Evolutionary conservation across 2,113 vertebrate genomes (phyloP).

Genomic region (Dolichotis patagonum): DNA sequence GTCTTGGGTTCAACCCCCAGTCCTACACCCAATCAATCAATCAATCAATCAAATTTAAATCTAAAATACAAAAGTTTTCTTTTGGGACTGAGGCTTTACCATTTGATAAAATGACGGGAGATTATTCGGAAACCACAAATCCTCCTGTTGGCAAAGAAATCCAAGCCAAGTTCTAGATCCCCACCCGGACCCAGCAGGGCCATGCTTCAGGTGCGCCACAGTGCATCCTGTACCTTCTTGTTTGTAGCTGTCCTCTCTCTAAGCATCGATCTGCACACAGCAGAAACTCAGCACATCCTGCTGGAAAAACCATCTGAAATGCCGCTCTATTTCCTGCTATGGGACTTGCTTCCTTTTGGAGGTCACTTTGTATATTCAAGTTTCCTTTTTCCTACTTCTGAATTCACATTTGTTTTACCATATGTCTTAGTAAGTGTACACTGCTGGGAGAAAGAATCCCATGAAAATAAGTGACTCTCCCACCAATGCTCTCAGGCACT

Average conservation of each 20-base stretch:
- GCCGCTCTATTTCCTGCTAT: neutral
- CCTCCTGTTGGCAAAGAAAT: neutral
- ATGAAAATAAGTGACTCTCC: neutral
- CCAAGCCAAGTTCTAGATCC: neutral
- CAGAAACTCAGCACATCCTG: neutral
- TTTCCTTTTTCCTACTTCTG: neutral
- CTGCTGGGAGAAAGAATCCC: neutral
- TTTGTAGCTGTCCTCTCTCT: neutral
- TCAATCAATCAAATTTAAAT: neutral
- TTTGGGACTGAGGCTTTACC: neutral
- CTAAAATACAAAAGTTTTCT: neutral
- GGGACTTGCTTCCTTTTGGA: neutral
- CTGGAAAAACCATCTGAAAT: neutral
- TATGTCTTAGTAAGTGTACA: neutral
- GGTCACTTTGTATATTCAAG: neutral
- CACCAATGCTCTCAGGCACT: neutral
- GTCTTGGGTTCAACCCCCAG: neutral
- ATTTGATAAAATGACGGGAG: neutral
- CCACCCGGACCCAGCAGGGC: neutral
- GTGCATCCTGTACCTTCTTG: too few relatives aligned
- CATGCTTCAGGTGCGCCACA: too few relatives aligned
- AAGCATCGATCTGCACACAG: neutral
- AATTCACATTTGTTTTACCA: neutral
- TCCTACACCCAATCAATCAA: neutral
- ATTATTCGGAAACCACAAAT: neutral